phyloP scores from a whole-genome alignment of 2,888 invertebrate genomes.

The Aspidiotus destructor region DNA sequence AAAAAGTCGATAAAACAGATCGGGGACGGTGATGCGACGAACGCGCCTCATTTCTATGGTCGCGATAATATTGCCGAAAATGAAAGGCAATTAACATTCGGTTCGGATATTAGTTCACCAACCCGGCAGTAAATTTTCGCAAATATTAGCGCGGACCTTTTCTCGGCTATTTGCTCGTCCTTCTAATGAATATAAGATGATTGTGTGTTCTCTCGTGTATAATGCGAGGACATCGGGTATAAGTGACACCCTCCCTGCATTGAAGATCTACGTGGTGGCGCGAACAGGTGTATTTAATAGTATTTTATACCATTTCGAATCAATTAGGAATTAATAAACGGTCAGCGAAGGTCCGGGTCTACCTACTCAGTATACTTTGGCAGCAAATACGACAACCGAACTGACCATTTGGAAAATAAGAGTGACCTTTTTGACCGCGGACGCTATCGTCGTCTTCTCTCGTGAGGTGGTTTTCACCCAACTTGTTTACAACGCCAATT shows the following conservation, averaged over 20 bases:
- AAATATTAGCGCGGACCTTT: not conserved
- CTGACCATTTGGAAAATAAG: constrained; percentile 1
- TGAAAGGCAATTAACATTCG: constrained; percentile 4
- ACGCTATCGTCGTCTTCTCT: not conserved
- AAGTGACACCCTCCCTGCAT: too few species aligned
- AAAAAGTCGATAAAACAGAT: too few species aligned
- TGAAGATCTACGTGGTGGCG: too few species aligned
- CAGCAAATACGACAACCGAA: not conserved
- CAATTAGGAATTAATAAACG: constrained; percentile 29
- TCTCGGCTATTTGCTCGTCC: not conserved
- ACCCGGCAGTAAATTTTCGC: constrained; percentile 2
- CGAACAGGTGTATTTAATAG: constrained; percentile 29
- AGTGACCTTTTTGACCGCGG: not conserved
- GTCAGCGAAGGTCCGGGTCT: constrained; percentile 2
- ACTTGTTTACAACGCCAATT: too few species aligned
- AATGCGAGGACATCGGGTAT: too few species aligned
- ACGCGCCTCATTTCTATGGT: too few species aligned
- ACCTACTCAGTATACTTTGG: not conserved
- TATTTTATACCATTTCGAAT: constrained; percentile 30
- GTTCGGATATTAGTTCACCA: not conserved
- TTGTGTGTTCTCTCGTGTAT: not conserved
- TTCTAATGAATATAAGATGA: constrained; percentile 2
- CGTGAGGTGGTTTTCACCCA: too few species aligned
- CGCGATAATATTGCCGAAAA: not conserved
- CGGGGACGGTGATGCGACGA: too few species aligned